Percentiles rank a stretch among this genome's conserved stretches.
Conservation (phyloP, 2,113 vertebrate species). For the Talpa occidentalis region DNA sequence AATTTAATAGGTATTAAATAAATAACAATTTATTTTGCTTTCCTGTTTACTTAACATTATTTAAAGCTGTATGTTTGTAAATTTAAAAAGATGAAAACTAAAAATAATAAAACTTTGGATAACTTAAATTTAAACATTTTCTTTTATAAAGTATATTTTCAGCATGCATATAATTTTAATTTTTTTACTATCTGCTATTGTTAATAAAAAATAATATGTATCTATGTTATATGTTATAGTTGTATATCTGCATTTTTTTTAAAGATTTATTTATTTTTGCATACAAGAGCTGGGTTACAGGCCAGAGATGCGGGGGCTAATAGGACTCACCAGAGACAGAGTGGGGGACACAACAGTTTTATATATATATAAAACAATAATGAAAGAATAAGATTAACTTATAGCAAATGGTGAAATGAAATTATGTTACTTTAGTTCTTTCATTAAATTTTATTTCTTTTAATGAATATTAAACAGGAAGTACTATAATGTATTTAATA, state of each 20-base stretch:
- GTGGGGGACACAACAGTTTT: no score
- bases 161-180: background rate
- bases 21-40: background rate
- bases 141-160: background rate
- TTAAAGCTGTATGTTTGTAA: background rate
- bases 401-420: background rate
- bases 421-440: background rate
- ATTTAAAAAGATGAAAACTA: background rate
- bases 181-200: background rate
- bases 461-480: constrained; percentile 17
- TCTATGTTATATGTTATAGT: background rate
- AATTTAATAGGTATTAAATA: constrained; percentile 10
- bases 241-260: background rate
- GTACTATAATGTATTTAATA: constrained; percentile 19
- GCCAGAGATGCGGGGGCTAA: no score
- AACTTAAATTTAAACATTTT: background rate
- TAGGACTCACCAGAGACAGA: no score
- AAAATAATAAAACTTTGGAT: constrained; percentile 7
- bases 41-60: background rate
- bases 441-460: constrained; percentile 25
- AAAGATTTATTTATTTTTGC: no score
- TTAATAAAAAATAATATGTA: background rate
- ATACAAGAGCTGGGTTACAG: no score
- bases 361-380: background rate
- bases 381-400: background rate